Percentiles rank a stretch among this genome's conserved stretches.
phyloP scores from a whole-genome alignment of 2,113 vertebrate genomes.

The Donacobius atricapilla region DNA sequence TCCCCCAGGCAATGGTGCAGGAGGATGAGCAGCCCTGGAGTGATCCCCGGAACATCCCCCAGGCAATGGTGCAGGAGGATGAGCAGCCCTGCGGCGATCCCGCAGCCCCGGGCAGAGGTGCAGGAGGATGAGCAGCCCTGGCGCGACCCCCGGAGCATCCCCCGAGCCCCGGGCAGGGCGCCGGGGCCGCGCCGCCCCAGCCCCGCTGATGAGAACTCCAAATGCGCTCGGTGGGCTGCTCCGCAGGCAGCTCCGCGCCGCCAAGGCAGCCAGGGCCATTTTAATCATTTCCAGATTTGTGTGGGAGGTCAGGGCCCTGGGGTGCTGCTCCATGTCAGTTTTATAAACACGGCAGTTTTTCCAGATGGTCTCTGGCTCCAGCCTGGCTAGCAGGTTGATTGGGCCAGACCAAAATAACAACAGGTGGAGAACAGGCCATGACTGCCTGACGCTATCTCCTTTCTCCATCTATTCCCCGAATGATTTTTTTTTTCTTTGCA shows the following conservation, averaged over 20 bases:
- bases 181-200: neutral
- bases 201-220: slow-evolving; percentile 77
- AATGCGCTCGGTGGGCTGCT: slow-evolving; percentile 67
- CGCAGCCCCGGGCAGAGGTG: too few relatives aligned
- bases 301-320: slow-evolving; percentile 99
- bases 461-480: slow-evolving; percentile 67
- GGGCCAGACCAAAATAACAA: slow-evolving; percentile 98
- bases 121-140: accelerated
- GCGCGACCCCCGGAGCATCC: neutral
- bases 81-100: too few relatives aligned
- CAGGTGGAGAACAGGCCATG: slow-evolving; percentile 99
- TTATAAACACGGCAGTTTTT: slow-evolving; percentile 99
- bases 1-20: too few relatives aligned
- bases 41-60: too few relatives aligned
- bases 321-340: slow-evolving; percentile 99
- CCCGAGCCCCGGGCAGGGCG: accelerated
- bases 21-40: too few relatives aligned
- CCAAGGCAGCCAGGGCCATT: slow-evolving; percentile 66
- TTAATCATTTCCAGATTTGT: slow-evolving; percentile 99
- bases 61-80: too few relatives aligned
- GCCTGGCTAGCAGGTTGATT: slow-evolving; percentile 99
- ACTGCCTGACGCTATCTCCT: slow-evolving; percentile 72
- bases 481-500: slow-evolving; percentile 24
- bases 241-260: slow-evolving; percentile 54
- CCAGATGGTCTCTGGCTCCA: slow-evolving; percentile 99